Conservation (phyloP, 1,140 invertebrate genomes). For the Agrilus planipennis region DNA sequence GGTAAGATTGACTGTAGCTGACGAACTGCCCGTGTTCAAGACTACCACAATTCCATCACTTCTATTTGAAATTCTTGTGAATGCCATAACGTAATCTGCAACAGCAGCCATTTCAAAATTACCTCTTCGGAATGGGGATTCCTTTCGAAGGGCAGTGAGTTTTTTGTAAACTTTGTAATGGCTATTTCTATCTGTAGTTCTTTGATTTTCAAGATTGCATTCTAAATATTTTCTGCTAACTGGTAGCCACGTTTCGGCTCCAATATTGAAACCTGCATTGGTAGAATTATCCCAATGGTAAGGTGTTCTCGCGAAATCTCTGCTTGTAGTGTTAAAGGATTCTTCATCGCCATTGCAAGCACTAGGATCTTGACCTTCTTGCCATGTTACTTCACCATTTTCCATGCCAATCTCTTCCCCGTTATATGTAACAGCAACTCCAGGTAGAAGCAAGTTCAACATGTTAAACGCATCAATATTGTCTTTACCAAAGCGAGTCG, state of each 20-base stretch:
- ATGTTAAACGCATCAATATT: constrained; percentile 41
- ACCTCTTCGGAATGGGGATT: not conserved
- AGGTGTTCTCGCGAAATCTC: constrained; percentile 45
- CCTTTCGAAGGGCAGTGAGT: not conserved
- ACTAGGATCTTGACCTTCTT: constrained; percentile 37
- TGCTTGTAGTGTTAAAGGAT: constrained; percentile 11
- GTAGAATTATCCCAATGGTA: constrained; percentile 56
- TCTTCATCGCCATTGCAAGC: constrained; percentile 22
- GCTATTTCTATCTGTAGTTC: constrained; percentile 6
- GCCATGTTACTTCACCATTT: constrained; percentile 40
- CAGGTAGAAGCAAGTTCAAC: constrained; percentile 43
- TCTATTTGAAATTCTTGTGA: too few species aligned
- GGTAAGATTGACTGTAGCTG: too few species aligned
- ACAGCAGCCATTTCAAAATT: constrained; percentile 1
- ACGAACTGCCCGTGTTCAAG: too few species aligned
- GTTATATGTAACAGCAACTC: constrained; percentile 46
- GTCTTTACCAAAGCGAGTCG: constrained; percentile 32
- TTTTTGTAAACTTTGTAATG: constrained; percentile 20
- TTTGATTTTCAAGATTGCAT: constrained; percentile 37
- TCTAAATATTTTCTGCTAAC: constrained; percentile 43
- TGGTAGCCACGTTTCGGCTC: constrained; percentile 46
- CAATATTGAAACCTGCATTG: constrained; percentile 41
- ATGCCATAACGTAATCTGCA: constrained; percentile 3
- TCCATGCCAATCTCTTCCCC: constrained; percentile 66
- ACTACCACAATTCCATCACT: too few species aligned